A percentile compares a stretch with the other conserved stretches of the same genome.
Conservation (phyloP, 2,797 vertebrate genomes). For the Lagorchestes hirsutus region DNA sequence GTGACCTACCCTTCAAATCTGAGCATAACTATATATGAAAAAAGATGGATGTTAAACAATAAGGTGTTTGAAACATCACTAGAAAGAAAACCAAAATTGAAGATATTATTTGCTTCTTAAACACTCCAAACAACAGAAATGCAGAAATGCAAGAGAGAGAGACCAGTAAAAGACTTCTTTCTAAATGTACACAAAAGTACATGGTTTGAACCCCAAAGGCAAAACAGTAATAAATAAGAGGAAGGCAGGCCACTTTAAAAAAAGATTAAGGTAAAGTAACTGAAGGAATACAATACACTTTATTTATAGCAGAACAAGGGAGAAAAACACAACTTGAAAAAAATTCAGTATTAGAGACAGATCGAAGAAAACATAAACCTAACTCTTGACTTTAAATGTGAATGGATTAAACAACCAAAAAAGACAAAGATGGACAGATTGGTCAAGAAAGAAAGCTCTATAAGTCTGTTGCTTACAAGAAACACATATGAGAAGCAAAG, state of each 20-base stretch:
- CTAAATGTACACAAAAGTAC: background rate
- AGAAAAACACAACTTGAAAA: background rate
- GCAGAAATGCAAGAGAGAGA: background rate
- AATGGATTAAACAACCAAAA: background rate
- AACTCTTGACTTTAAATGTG: background rate
- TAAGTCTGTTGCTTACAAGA: background rate
- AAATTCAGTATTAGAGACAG: background rate
- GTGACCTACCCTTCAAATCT: background rate
- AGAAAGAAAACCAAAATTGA: background rate
- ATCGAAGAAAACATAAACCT: background rate
- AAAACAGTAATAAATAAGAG: background rate
- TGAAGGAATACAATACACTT: background rate
- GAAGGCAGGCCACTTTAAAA: background rate
- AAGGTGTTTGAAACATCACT: background rate
- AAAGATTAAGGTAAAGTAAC: background rate
- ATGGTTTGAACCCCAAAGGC: background rate
- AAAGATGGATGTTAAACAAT: background rate
- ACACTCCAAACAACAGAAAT: background rate
- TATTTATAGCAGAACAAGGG: background rate
- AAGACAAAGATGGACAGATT: background rate
- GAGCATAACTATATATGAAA: background rate
- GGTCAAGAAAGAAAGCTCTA: background rate
- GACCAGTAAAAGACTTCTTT: background rate
- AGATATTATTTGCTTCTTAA: background rate
- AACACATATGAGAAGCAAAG: background rate